Percentiles rank a stretch among this genome's conserved stretches.
Evolutionary conservation across 2,888 invertebrate genomes (phyloP).

Genomic region (Lymantria monacha): DNA sequence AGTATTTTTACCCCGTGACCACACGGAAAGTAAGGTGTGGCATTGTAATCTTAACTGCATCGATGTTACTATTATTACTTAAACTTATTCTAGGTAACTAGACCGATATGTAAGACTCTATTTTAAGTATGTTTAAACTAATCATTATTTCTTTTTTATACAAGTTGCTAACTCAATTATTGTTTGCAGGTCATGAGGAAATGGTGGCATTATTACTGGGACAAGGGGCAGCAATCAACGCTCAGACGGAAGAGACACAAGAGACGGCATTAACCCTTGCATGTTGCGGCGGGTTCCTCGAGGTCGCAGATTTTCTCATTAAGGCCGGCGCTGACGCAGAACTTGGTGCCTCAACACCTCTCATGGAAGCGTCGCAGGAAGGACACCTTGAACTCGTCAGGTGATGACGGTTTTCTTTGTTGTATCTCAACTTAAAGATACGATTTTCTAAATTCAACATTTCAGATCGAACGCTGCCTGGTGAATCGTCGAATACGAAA

Average conservation of each 20-base stretch:
- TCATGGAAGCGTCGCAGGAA: conserved; percentile 99
- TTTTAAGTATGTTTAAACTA: too few species aligned
- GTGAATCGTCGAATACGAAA: too few species aligned
- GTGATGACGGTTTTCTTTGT: conserved; percentile 28
- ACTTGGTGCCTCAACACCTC: conserved; percentile 96
- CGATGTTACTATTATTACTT: too few species aligned
- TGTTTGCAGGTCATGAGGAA: conserved; percentile 92
- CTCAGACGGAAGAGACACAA: conserved; percentile 99
- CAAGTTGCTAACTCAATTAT: not conserved
- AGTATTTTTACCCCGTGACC: too few species aligned
- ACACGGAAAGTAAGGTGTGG: too few species aligned
- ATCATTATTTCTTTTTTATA: too few species aligned
- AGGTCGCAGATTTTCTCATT: conserved; percentile 95
- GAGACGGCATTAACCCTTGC: conserved; percentile 97
- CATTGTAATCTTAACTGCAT: too few species aligned
- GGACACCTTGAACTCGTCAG: conserved; percentile 96
- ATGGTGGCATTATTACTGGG: conserved; percentile 97
- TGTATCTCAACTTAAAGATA: not conserved
- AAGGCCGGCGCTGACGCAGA: conserved; percentile 97
- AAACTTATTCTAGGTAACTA: too few species aligned
- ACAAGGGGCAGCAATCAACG: conserved; percentile 98
- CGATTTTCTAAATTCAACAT: too few species aligned
- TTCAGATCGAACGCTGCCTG: too few species aligned
- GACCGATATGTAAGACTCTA: too few species aligned
- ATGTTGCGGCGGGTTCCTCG: conserved; percentile 97